Conservation (phyloP, 2,113 vertebrate species). For the Polyodon spathula region DNA sequence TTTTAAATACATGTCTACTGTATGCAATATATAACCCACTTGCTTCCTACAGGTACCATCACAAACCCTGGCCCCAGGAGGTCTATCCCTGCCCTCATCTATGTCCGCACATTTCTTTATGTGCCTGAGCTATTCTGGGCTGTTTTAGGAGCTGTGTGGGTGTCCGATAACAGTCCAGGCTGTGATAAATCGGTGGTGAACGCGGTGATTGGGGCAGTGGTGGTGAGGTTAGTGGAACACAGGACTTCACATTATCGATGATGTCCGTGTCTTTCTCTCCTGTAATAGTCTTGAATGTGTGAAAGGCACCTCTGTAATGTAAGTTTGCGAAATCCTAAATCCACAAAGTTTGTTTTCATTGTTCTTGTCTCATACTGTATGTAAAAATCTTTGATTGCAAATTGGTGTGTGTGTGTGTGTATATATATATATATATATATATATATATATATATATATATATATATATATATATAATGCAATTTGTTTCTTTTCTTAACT, state of each 20-base stretch:
- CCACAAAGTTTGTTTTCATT: background rate
- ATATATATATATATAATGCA: too few species aligned
- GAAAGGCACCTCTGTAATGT: background rate
- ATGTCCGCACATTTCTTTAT: slow-evolving; percentile 74
- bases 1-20: too few species aligned
- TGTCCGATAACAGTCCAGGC: slow-evolving; percentile 57
- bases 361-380: background rate
- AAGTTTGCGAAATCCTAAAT: too few species aligned
- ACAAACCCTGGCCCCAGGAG: slow-evolving; percentile 82
- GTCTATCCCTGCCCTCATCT: slow-evolving; percentile 77
- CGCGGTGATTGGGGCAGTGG: slow-evolving; percentile 65
- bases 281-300: slow-evolving; percentile 3
- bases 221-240: slow-evolving; percentile 63
- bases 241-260: background rate
- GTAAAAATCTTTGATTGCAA: too few species aligned
- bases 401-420: too few species aligned
- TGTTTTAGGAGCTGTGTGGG: slow-evolving; percentile 74
- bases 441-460: too few species aligned
- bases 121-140: slow-evolving; percentile 86
- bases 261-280: background rate
- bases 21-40: background rate
- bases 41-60: slow-evolving; percentile 72
- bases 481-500: too few species aligned
- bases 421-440: too few species aligned
- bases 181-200: slow-evolving; percentile 70